Base-by-base conservation (phyloP, 2,113 vertebrate genomes). In the Conger conger region DNA sequence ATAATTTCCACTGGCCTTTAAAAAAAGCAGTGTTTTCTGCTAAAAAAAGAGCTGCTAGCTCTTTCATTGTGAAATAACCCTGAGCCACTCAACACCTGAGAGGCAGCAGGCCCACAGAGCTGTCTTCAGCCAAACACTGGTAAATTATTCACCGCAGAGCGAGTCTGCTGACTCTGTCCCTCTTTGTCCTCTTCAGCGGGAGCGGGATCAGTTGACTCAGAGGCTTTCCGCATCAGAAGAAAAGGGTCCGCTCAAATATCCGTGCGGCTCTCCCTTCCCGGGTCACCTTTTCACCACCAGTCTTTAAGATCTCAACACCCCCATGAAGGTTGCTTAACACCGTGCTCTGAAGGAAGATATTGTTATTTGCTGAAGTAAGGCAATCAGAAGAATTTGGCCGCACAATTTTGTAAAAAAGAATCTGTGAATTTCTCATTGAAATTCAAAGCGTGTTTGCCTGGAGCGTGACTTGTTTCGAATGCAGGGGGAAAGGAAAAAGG, bases 81-180 rank as follows among this genome's bases (percentile, higher is more conserved):
- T 30, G 3, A 83, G 33, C 37, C 36, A 76, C 17, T 40, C 38
- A 37, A 35, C 57, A 83, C 27, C 13, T 37, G 27, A 27, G 50
- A 36, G 36, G 76, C 76, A 79, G 53, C 2, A 40, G 36, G 9
- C 27, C 42, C 11, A 16, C 27, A 83, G 88, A 82, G 87, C 81
- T 86, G 88, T 82, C 82, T 83, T 91, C 89, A 86, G 53, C 82
- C 86, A 84, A 81, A 73, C 53, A 60, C 85, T 63, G 81, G 83
- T 96, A 85, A 95, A 96, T 95, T 89, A 95, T 96, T 96, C 89
- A 95, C 77, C 17, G 86, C 88, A 80, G 86, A 76, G 86, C 76
- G 13, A 87, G 83, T 88, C 88, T 84, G 86, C 86, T 79, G 93
- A 91, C 88, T 94, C 88, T 54, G 20, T 90, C 92, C 94, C 91